phyloP scores from a whole-genome alignment of 2,888 invertebrate genomes.

The Bellardia bayeri region DNA sequence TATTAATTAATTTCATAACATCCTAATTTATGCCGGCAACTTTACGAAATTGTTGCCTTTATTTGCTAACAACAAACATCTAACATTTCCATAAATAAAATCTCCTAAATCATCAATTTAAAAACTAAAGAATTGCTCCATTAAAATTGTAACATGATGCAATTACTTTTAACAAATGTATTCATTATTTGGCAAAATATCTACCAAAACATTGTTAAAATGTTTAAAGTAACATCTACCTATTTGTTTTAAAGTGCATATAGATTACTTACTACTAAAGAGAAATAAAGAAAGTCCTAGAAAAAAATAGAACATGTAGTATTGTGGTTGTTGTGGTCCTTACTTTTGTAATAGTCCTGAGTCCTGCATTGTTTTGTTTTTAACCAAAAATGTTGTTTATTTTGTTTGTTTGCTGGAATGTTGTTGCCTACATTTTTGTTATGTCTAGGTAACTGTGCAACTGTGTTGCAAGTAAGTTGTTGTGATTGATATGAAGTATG shows the following conservation, averaged over 20 bases:
- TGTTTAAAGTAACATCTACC: not conserved
- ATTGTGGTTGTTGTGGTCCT: constrained; percentile 33
- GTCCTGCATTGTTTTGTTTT: constrained; percentile 43
- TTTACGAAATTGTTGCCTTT: not conserved
- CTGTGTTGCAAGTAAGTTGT: not conserved
- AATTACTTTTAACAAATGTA: constrained; percentile 23
- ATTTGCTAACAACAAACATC: not conserved
- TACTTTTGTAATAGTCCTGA: not conserved
- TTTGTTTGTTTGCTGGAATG: constrained; percentile 3
- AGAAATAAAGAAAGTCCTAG: not conserved
- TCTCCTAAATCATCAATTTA: not conserved
- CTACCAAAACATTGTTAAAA: not conserved
- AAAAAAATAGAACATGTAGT: not conserved
- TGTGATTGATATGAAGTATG: constrained; percentile 56
- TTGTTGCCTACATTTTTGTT: not conserved
- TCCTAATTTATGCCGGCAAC: not conserved
- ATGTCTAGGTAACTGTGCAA: not conserved
- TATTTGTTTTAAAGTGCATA: not conserved
- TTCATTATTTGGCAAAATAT: constrained; percentile 35
- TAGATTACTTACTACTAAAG: not conserved
- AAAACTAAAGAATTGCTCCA: not conserved
- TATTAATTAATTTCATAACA: not conserved
- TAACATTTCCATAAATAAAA: not conserved
- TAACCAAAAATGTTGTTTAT: constrained; percentile 33
- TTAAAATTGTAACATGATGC: constrained; percentile 16